phyloP scores from a whole-genome alignment of 2,797 vertebrate genomes.

The Cynodonichthys magdalenae region DNA sequence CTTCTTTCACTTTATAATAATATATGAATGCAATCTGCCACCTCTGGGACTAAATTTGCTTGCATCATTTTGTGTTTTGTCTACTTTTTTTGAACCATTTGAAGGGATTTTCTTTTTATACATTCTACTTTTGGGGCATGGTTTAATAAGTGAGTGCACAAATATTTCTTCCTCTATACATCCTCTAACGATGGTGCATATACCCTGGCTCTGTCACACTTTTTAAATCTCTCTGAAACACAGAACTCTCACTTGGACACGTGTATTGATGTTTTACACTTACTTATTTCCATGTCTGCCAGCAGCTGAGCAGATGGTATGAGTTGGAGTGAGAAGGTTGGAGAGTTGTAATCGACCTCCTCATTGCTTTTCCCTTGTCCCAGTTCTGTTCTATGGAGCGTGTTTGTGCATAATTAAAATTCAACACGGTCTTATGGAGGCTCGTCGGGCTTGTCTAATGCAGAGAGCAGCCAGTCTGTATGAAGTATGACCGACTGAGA shows the following conservation, averaged over 20 bases:
- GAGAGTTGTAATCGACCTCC: slow-evolving; percentile 33
- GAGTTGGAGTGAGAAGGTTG: slow-evolving; percentile 3
- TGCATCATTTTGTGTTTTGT: too few species aligned
- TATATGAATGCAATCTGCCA: background rate
- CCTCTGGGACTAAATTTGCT: too few species aligned
- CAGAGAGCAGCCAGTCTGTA: slow-evolving; percentile 19
- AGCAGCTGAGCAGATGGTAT: slow-evolving; percentile 45
- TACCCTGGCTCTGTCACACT: slow-evolving; percentile 2
- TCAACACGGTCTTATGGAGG: slow-evolving; percentile 40
- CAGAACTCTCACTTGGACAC: slow-evolving; percentile 13
- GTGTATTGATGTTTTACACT: slow-evolving; percentile 15
- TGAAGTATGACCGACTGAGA: slow-evolving; percentile 10
- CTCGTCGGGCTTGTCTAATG: slow-evolving; percentile 31
- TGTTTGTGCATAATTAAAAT: slow-evolving; percentile 66
- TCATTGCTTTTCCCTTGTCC: slow-evolving; percentile 31
- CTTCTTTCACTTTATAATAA: background rate
- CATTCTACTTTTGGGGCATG: too few species aligned
- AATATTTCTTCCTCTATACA: slow-evolving; percentile 3
- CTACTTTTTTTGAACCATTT: too few species aligned
- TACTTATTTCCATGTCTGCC: slow-evolving; percentile 32
- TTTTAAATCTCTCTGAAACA: slow-evolving; percentile 16
- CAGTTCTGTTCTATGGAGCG: slow-evolving; percentile 47
- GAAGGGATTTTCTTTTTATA: too few species aligned
- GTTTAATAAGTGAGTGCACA: background rate
- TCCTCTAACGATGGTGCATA: background rate